Percentiles rank a stretch among this genome's conserved stretches.
phyloP scores from a whole-genome alignment of 2,113 vertebrate species.

The Neotragus pygmaeus region DNA sequence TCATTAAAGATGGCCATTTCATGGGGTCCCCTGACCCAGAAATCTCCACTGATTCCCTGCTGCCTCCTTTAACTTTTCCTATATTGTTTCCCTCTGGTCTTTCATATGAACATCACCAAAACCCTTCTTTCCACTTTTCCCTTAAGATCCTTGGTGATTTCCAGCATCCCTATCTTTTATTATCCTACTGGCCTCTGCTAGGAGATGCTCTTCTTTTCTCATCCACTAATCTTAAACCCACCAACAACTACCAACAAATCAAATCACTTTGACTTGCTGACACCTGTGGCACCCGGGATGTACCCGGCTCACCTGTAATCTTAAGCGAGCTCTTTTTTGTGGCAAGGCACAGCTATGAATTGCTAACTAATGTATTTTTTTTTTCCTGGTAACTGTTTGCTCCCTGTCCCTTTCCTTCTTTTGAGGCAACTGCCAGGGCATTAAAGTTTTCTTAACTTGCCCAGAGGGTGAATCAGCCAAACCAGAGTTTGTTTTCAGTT shows the following conservation, averaged over 20 bases:
- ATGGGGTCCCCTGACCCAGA: rapidly evolving
- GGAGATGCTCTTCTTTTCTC: not conserved
- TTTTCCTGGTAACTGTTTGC: not conserved
- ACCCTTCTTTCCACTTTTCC: not conserved
- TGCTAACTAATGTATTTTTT: not conserved
- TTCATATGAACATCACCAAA: not conserved
- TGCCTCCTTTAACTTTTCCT: not conserved
- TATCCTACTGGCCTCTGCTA: not conserved
- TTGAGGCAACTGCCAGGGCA: not conserved
- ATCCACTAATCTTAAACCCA: not conserved
- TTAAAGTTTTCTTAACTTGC: not conserved
- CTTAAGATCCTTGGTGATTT: not conserved
- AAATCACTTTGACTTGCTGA: not conserved
- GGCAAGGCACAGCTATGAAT: not conserved
- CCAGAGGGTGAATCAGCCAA: not conserved
- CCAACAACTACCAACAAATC: not conserved
- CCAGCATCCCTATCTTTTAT: not conserved
- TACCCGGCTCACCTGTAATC: not conserved
- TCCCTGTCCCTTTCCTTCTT: not conserved
- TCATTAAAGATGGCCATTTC: not conserved
- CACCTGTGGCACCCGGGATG: not conserved
- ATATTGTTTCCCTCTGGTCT: not conserved
- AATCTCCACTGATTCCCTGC: not conserved
- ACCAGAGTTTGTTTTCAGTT: not conserved
- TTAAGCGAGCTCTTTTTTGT: not conserved